Evolutionary conservation across 2,888 invertebrate species (phyloP).

Genomic region (Argyresthia albistria): DNA sequence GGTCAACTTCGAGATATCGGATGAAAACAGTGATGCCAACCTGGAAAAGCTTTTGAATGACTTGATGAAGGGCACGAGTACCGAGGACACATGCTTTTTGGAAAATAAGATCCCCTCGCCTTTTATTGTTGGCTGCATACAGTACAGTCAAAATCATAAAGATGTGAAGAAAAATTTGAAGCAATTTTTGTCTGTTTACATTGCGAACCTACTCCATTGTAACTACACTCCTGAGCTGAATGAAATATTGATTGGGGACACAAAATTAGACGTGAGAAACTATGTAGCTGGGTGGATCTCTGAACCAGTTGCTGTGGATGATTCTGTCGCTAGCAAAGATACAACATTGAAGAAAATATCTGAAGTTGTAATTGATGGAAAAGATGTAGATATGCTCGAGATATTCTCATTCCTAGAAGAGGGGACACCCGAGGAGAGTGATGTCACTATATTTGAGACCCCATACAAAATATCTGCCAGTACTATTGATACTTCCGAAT

Average conservation of each 20-base stretch:
- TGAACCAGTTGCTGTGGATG: slow-evolving; percentile 33
- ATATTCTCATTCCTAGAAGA: slow-evolving; percentile 40
- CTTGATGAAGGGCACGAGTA: slow-evolving; percentile 41
- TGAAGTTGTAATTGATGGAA: slow-evolving; percentile 43
- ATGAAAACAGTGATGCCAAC: slow-evolving; percentile 34
- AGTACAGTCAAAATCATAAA: slow-evolving; percentile 40
- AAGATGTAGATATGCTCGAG: slow-evolving; percentile 30
- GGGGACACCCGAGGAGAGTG: slow-evolving; percentile 23
- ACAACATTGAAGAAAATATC: slow-evolving; percentile 44
- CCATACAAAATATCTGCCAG: slow-evolving; percentile 26
- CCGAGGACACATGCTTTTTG: slow-evolving; percentile 40
- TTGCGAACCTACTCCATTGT: slow-evolving; percentile 72
- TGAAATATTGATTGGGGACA: slow-evolving; percentile 57
- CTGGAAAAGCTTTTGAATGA: slow-evolving; percentile 50
- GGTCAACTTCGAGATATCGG: slow-evolving; percentile 44
- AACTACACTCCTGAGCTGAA: slow-evolving; percentile 70
- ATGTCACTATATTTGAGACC: slow-evolving; percentile 24
- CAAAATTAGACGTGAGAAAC: slow-evolving; percentile 49
- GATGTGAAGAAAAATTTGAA: slow-evolving; percentile 45
- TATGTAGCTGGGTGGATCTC: slow-evolving; percentile 68
- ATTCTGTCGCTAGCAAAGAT: slow-evolving; percentile 34
- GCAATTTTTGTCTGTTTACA: slow-evolving; percentile 48
- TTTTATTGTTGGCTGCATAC: slow-evolving; percentile 54
- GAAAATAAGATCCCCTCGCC: slow-evolving; percentile 53
- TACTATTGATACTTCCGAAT: slow-evolving; percentile 39